These are phyloP conservation scores for Malurus leucopterus DNA, from an alignment of 2,797 vertebrate genomes.

Conservation along the genomic window DNA sequence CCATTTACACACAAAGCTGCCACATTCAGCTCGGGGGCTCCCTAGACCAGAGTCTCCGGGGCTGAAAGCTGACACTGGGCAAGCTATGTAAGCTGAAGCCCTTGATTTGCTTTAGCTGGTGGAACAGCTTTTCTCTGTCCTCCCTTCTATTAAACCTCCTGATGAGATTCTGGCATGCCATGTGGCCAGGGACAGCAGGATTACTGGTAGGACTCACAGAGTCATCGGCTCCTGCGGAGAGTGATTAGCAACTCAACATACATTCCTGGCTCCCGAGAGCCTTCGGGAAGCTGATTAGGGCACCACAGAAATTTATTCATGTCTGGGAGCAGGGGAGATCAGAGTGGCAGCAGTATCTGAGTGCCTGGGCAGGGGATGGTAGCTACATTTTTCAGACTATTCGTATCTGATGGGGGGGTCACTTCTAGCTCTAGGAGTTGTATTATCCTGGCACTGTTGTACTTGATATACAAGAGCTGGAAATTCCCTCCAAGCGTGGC, in stretches of 20 bases:
- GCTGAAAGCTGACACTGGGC: not conserved
- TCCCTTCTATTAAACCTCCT: not conserved
- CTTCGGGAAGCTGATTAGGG: not conserved
- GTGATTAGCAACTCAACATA: not conserved
- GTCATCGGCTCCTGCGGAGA: not conserved
- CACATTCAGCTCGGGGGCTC: rapidly evolving
- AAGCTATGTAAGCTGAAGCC: not conserved
- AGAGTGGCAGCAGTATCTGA: rapidly evolving
- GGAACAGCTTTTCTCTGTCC: not conserved
- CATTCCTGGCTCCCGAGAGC: not conserved
- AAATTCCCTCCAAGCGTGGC: rapidly evolving
- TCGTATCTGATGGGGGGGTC: not conserved
- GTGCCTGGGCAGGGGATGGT: not conserved
- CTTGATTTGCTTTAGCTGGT: not conserved
- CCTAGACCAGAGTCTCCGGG: not conserved
- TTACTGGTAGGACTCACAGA: not conserved
- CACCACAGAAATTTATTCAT: not conserved
- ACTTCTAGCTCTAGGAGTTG: not conserved
- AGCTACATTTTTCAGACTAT: not conserved
- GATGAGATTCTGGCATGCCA: not conserved
- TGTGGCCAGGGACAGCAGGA: not conserved
- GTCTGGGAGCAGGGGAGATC: not conserved
- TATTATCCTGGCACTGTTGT: not conserved
- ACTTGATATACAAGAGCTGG: not conserved
- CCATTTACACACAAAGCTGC: not conserved